Conservation (phyloP, 2,797 vertebrate species). For the Hirundo rustica region DNA sequence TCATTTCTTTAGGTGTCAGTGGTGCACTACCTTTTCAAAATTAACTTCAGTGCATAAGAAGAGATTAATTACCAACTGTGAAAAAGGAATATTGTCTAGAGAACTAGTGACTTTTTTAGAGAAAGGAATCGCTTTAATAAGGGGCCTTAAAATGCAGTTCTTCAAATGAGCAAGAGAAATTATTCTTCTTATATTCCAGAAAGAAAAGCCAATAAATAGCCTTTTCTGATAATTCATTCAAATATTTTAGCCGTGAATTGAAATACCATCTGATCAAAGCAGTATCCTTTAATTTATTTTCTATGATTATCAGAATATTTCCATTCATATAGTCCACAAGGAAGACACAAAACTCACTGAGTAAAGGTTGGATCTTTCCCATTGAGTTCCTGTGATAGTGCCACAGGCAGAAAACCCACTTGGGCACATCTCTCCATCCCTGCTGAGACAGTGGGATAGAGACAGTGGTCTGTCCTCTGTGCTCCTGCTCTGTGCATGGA, state of each 20-base stretch:
- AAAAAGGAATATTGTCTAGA: constrained; percentile 3
- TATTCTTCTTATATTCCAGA: constrained; percentile 10
- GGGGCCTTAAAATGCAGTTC: background rate
- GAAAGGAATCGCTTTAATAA: constrained; percentile 16
- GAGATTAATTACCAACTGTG: constrained; percentile 15
- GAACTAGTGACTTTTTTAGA: background rate
- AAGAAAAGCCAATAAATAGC: background rate
- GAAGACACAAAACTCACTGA: background rate
- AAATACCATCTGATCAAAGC: background rate
- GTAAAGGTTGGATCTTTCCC: fast-evolving
- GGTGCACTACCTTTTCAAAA: constrained; percentile 52
- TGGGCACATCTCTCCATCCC: background rate
- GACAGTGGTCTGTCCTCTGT: fast-evolving
- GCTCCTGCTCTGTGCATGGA: background rate
- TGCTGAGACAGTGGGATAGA: no score
- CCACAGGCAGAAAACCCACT: background rate
- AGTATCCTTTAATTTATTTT: background rate
- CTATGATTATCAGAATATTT: background rate
- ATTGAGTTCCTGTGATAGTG: background rate
- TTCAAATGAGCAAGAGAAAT: background rate
- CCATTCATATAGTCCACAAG: background rate
- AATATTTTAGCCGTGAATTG: background rate
- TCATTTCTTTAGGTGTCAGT: constrained; percentile 62
- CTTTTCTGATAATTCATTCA: background rate
- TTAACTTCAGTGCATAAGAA: constrained; percentile 41